These are phyloP conservation scores for Zaprionus gabonicus DNA, from an alignment of 1,140 invertebrate genomes.

Conservation along the genomic window DNA sequence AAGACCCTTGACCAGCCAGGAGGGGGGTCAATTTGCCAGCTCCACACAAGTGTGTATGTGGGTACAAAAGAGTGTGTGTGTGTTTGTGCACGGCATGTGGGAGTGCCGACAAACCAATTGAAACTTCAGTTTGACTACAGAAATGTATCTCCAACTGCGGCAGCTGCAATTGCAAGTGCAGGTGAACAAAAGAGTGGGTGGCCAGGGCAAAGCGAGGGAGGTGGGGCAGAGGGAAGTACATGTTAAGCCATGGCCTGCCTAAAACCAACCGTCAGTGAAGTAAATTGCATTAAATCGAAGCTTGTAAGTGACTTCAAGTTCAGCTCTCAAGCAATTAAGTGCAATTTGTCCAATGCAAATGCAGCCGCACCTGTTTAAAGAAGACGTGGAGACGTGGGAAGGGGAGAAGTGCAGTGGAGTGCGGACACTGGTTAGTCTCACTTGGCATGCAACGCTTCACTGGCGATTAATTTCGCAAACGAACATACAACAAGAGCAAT, in stretches of 20 bases:
- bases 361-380: background rate
- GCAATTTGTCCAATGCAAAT: conserved; percentile 64
- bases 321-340: conserved; percentile 70
- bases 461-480: conserved; percentile 58
- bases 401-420: background rate
- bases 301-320: conserved; percentile 6
- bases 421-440: background rate
- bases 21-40: background rate
- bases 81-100: background rate
- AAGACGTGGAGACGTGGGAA: background rate
- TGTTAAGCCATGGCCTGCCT: background rate
- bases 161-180: conserved; percentile 13
- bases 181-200: background rate
- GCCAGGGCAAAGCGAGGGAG: background rate
- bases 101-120: too few relatives aligned
- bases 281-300: background rate
- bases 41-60: background rate
- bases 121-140: background rate
- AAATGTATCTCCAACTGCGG: background rate
- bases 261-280: background rate
- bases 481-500: conserved; percentile 34
- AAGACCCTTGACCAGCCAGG: background rate
- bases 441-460: conserved; percentile 41
- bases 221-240: background rate
- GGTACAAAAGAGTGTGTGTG: background rate